Evolutionary conservation across 2,113 vertebrate species (phyloP).

Genomic region (Erinaceus europaeus): DNA sequence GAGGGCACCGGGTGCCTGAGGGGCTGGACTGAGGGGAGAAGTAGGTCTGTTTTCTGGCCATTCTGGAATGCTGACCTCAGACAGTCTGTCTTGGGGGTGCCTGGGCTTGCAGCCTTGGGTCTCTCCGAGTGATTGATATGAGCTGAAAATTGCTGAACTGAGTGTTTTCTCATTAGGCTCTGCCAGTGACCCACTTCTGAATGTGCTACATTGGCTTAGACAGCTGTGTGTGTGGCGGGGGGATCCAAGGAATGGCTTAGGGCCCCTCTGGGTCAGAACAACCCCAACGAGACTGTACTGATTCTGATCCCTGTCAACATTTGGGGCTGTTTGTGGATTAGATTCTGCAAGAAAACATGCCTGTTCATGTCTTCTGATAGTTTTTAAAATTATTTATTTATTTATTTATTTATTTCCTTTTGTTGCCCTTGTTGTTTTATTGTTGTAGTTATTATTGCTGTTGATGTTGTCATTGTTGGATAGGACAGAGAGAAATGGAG

Average conservation of each 20-base stretch:
- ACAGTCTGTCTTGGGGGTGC: background rate
- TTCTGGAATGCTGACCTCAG: conserved; percentile 43
- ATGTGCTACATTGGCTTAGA: background rate
- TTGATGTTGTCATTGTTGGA: too few relatives aligned
- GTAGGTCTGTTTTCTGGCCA: conserved; percentile 45
- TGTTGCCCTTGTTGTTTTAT: too few relatives aligned
- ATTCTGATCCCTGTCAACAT: background rate
- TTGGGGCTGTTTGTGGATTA: background rate
- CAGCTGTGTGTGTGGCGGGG: too few relatives aligned
- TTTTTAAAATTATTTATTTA: too few relatives aligned
- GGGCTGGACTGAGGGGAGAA: conserved; percentile 48
- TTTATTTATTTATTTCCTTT: too few relatives aligned
- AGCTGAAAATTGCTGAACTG: conserved; percentile 14
- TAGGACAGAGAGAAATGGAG: too few relatives aligned
- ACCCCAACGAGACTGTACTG: background rate
- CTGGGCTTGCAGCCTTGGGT: background rate
- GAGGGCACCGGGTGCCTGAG: conserved; percentile 43
- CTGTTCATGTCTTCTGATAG: too few relatives aligned
- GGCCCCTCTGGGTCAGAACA: background rate
- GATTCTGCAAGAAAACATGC: background rate
- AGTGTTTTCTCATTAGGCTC: background rate
- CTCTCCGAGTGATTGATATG: background rate
- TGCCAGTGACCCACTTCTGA: background rate
- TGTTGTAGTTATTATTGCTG: too few relatives aligned
- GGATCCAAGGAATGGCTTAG: background rate